A percentile compares a stretch with the other conserved stretches of the same genome.
Conservation (phyloP, 1,140 invertebrate species). For the Drosophila grimshawi region DNA sequence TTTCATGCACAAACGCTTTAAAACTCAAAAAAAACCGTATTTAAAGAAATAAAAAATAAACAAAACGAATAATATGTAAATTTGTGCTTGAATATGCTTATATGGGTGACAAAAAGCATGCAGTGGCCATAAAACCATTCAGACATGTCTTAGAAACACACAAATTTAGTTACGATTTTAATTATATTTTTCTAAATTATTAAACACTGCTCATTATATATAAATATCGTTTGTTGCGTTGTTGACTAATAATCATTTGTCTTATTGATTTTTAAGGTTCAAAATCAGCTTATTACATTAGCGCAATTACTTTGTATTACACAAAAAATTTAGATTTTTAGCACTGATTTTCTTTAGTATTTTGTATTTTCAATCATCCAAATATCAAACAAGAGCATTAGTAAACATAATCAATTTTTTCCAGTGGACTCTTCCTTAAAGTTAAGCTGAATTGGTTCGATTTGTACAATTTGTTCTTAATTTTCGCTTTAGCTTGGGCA, state of each 20-base stretch:
- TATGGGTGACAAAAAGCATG: constrained; percentile 40
- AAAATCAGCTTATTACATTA: neutral
- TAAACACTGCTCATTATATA: constrained; percentile 32
- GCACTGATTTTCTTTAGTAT: no score
- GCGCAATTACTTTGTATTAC: no score
- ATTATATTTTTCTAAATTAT: constrained; percentile 23
- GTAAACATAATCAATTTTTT: no score
- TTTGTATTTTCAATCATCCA: no score
- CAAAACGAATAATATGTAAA: constrained; percentile 9
- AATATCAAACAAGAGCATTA: no score
- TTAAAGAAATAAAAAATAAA: constrained; percentile 14
- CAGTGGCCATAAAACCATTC: constrained; percentile 66
- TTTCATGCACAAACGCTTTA: constrained; percentile 74
- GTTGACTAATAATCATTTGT: constrained; percentile 67
- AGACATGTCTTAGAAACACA: constrained; percentile 57
- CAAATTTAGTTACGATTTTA: constrained; percentile 29
- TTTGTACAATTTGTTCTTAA: no score
- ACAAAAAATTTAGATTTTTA: no score
- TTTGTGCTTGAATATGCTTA: constrained; percentile 48
- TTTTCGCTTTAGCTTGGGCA: no score
- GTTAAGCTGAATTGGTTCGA: no score
- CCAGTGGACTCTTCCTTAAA: no score
- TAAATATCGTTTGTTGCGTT: constrained; percentile 75
- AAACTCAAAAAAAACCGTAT: constrained; percentile 39
- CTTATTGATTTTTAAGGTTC: constrained; percentile 22